phyloP scores from a whole-genome alignment of 2,797 vertebrate species.

The Eurystomus glaucurus region DNA sequence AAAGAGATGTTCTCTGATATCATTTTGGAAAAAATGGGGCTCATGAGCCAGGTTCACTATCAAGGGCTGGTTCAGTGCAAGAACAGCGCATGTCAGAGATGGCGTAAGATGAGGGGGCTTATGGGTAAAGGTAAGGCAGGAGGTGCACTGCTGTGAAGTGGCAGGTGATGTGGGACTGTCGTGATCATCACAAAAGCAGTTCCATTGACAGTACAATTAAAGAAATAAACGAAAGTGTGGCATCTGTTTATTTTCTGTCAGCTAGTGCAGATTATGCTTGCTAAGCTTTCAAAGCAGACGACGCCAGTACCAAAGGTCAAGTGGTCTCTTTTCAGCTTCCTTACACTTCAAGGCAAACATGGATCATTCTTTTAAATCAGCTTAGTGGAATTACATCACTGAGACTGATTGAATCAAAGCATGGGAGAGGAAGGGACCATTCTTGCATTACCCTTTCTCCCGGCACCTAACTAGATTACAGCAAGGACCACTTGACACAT shows the following conservation, averaged over 20 bases:
- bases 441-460: neutral
- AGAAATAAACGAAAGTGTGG: neutral
- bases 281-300: neutral
- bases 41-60: neutral
- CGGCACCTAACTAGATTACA: neutral
- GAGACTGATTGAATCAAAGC: neutral
- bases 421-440: neutral
- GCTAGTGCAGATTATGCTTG: neutral
- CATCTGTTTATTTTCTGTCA: neutral
- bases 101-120: accelerated
- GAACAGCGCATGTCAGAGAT: accelerated
- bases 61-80: neutral
- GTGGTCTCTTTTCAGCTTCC: neutral
- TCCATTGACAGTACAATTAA: neutral
- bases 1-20: neutral
- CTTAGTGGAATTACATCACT: neutral
- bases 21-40: neutral
- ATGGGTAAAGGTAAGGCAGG: neutral
- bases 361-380: neutral
- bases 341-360: neutral
- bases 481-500: neutral
- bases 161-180: neutral
- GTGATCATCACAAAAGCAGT: neutral
- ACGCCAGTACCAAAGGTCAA: neutral
- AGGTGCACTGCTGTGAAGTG: neutral